These are phyloP conservation scores for Edolisoma coerulescens DNA, from an alignment of 2,113 vertebrate genomes.

Conservation along the genomic window DNA sequence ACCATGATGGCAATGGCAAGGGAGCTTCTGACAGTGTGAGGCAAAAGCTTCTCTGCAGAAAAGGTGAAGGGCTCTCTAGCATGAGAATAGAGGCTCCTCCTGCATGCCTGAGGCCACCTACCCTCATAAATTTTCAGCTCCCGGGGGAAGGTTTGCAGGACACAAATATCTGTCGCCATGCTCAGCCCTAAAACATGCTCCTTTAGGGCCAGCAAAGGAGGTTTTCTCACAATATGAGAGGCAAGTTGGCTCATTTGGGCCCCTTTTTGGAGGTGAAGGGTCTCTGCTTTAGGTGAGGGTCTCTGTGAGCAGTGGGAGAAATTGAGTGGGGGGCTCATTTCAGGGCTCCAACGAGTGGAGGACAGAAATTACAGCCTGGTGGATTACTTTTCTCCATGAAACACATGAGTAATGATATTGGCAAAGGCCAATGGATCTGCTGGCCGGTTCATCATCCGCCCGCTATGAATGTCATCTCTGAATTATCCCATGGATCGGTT, in stretches of 20 bases:
- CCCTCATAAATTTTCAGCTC: neutral
- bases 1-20: neutral
- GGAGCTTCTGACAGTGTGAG: neutral
- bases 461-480: slow-evolving; percentile 51
- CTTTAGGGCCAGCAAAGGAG: neutral
- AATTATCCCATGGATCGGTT: slow-evolving; percentile 44
- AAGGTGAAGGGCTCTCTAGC: neutral
- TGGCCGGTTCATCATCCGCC: slow-evolving; percentile 1
- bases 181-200: neutral
- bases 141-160: neutral
- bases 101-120: neutral
- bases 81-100: neutral
- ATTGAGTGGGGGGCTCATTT: neutral
- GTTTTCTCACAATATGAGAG: neutral
- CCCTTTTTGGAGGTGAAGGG: neutral
- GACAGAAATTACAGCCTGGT: neutral
- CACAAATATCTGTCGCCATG: neutral
- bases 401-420: neutral
- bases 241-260: neutral
- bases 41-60: neutral
- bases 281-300: neutral
- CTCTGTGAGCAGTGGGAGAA: fast-evolving
- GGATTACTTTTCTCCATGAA: neutral
- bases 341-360: neutral
- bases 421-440: slow-evolving; percentile 49